These are phyloP conservation scores for Gymnodraco acuticeps DNA, from an alignment of 2,797 vertebrate genomes.

Conservation along the genomic window DNA sequence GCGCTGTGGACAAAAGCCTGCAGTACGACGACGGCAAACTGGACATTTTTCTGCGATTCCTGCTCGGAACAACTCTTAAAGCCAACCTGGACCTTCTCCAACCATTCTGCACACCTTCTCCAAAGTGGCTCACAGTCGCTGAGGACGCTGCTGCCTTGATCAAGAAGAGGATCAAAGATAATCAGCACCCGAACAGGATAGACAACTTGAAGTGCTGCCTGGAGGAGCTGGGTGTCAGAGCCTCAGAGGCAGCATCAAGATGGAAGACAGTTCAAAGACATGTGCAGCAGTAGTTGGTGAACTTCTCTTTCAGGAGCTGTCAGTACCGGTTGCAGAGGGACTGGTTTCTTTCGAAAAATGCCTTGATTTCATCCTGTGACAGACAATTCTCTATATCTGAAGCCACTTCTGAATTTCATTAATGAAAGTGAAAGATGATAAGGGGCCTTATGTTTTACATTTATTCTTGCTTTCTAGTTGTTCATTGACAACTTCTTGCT, in stretches of 20 bases:
- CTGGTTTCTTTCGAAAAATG: conserved; percentile 94
- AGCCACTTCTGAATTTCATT: conserved; percentile 88
- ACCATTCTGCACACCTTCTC: conserved; percentile 35
- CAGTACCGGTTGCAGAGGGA: conserved; percentile 97
- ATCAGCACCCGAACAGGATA: conserved; percentile 46
- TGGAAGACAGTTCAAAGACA: neutral
- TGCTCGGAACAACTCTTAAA: conserved; percentile 74
- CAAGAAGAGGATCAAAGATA: conserved; percentile 69
- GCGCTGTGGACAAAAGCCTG: conserved; percentile 74
- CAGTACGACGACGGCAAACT: conserved; percentile 59
- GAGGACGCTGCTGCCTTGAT: conserved; percentile 65
- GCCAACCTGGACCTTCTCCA: conserved; percentile 74
- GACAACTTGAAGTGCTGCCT: conserved; percentile 72
- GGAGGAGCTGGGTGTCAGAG: conserved; percentile 67
- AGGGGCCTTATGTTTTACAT: neutral
- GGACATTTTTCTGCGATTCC: conserved; percentile 83
- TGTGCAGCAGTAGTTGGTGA: conserved; percentile 95
- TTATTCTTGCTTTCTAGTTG: neutral
- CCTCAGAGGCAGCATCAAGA: neutral
- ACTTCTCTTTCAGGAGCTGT: conserved; percentile 97
- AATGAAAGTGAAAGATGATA: neutral
- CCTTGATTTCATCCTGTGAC: conserved; percentile 96
- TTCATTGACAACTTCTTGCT: neutral
- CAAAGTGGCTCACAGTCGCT: conserved; percentile 17
- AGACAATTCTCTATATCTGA: conserved; percentile 94